A percentile compares a stretch with the other conserved stretches of the same genome.
phyloP scores from a whole-genome alignment of 1,140 invertebrate genomes.

The Asobara japonica region DNA sequence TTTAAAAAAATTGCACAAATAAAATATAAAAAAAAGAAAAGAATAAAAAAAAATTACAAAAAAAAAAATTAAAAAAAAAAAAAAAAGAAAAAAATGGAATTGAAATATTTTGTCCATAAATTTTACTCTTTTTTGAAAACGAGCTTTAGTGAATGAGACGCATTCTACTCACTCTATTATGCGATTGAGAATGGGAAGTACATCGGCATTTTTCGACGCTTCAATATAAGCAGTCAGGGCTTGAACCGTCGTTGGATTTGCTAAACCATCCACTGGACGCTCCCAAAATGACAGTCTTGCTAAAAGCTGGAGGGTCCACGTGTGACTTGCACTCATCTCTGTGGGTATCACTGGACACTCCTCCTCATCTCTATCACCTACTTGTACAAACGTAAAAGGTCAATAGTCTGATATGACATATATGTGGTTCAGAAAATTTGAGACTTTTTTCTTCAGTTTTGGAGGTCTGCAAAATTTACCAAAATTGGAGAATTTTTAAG shows the following conservation, averaged over 20 bases:
- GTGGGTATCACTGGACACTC: constrained; percentile 29
- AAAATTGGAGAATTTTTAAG: too few species aligned
- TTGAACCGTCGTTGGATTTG: constrained; percentile 53
- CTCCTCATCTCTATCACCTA: constrained; percentile 35
- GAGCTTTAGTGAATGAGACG: not conserved
- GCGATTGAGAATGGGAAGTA: constrained; percentile 48
- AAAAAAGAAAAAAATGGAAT: too few species aligned
- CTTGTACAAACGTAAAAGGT: too few species aligned
- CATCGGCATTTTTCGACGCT: constrained; percentile 46
- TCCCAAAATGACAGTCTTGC: constrained; percentile 47
- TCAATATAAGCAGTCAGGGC: constrained; percentile 56
- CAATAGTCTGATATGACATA: too few species aligned
- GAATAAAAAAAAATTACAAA: too few species aligned
- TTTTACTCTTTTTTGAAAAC: not conserved
- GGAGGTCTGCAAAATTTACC: too few species aligned
- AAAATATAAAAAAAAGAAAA: too few species aligned
- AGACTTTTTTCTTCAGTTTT: too few species aligned
- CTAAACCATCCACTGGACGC: constrained; percentile 51
- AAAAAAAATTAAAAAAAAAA: too few species aligned
- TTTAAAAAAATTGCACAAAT: not conserved
- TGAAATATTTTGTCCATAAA: too few species aligned
- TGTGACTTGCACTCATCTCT: constrained; percentile 35
- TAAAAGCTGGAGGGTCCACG: constrained; percentile 51
- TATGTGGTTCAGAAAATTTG: too few species aligned
- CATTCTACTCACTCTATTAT: constrained; percentile 50